Percentiles rank a stretch among this genome's conserved stretches.
These are phyloP conservation scores for Melanotaenia pygmaea DNA, from an alignment of 2,797 vertebrate species.

Conservation along the genomic window DNA sequence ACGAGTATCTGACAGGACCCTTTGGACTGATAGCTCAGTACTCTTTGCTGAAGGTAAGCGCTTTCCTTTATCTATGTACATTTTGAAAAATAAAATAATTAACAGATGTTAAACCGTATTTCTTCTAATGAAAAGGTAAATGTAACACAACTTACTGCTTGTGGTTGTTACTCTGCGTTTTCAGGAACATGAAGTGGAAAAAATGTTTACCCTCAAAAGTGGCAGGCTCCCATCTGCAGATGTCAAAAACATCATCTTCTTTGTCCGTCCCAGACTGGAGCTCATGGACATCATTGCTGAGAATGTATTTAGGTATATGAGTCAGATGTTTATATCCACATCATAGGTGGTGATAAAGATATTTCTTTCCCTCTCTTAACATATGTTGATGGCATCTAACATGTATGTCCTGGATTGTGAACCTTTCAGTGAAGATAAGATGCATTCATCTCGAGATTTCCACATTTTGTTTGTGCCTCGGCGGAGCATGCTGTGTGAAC, in stretches of 20 bases:
- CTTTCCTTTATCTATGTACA: neutral
- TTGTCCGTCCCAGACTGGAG: conserved; percentile 93
- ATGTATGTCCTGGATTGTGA: conserved; percentile 3
- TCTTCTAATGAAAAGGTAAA: neutral
- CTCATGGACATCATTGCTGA: conserved; percentile 98
- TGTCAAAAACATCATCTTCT: conserved; percentile 97
- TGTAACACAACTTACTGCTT: neutral
- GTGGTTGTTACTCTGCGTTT: neutral
- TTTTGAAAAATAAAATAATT: neutral
- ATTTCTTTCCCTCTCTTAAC: neutral
- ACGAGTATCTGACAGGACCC: conserved; percentile 95
- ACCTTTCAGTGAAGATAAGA: conserved; percentile 87
- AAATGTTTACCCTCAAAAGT: conserved; percentile 97
- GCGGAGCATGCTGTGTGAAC: conserved; percentile 94
- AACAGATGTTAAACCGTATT: neutral
- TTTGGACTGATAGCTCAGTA: conserved; percentile 98
- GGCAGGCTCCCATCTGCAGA: conserved; percentile 90
- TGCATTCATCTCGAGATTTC: conserved; percentile 89
- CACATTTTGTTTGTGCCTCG: conserved; percentile 97
- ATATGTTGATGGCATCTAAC: neutral
- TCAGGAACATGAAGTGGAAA: conserved; percentile 99
- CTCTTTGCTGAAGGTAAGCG: conserved; percentile 92
- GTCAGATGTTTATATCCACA: neutral
- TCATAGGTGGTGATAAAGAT: neutral
- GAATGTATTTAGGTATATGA: conserved; percentile 88